phyloP scores from a whole-genome alignment of 2,888 invertebrate species.

The Bombylius major region DNA sequence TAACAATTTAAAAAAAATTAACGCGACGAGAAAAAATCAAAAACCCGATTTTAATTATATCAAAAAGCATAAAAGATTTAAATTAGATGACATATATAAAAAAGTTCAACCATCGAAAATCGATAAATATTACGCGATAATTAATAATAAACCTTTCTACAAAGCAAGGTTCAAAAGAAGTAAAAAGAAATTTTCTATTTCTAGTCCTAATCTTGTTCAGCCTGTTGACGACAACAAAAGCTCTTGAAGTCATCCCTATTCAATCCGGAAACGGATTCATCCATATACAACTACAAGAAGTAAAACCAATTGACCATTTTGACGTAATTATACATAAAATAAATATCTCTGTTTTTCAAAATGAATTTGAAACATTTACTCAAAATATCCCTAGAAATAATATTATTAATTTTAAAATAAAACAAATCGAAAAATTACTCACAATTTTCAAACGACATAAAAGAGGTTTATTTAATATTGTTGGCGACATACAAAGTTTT shows the following conservation, averaged over 20 bases:
- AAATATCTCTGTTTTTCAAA: too few species aligned
- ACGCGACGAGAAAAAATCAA: background rate
- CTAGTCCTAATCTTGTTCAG: background rate
- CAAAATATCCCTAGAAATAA: background rate
- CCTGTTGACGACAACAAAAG: background rate
- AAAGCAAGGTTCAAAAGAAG: too few species aligned
- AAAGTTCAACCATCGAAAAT: background rate
- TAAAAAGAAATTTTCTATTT: too few species aligned
- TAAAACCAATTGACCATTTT: background rate
- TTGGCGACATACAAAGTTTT: background rate
- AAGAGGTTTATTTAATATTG: too few species aligned
- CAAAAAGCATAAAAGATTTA: background rate
- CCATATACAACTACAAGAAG: background rate
- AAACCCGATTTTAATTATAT: background rate
- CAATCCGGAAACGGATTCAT: background rate
- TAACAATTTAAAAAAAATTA: background rate
- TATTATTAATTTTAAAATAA: background rate
- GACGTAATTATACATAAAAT: background rate
- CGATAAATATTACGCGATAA: background rate
- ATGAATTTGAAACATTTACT: too few species aligned
- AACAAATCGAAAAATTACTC: background rate
- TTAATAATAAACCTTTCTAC: too few species aligned
- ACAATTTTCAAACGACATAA: too few species aligned
- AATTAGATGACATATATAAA: background rate
- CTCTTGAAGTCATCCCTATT: background rate